Evolutionary conservation across 2,797 vertebrate species (phyloP), one percentile per base, ranked within the genome.

Genomic region (Chaunax sp.): DNA sequence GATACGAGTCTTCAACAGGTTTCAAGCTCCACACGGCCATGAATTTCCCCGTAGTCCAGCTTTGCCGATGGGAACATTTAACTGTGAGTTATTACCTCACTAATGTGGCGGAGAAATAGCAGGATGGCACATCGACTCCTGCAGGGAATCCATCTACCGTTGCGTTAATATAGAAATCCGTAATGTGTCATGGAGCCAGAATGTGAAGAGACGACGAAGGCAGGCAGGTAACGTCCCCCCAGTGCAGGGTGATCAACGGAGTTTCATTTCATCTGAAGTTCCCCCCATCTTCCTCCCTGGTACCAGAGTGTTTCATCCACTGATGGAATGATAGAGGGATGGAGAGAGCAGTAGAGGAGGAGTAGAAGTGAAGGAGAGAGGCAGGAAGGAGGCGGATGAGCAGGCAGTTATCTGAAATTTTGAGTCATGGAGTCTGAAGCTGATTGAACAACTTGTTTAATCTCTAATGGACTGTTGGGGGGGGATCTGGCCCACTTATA

Each of bases 231-330:
- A 5, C 10, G 0, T 55, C 45, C 25, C 55, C 22, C 18, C 0
- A 44, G 57, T 12, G 50, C 67, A 0, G 2, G 11, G n/a, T 76
- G 86, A 87, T 84, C 52, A 69, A 82, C 55, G 6, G 58, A 77
- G 50, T 78, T 85, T 87, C 50, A 85, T 89, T 85, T 83, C 47
- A 67, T 81, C 35, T 58, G 22, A 76, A 57, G n/a, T 57, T 62
- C 53, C 57, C 15, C 35, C 40, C 19, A 2, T 57, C 62, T 57
- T 54, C 64, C 55, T 64, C 47, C 13, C 23, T 2, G 68, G 43
- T 23, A 61, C 30, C 41, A 6, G 23, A 1, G 11, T 0, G 23
- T 46, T 76, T 59, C 59, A 83, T 87, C 69, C 66, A 19, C 77
- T 85, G 80, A 84, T 80, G 82, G 77, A 55, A 47, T 49, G 60